Base-by-base conservation (phyloP, 2,888 invertebrate species). In the Pammene aurita region DNA sequence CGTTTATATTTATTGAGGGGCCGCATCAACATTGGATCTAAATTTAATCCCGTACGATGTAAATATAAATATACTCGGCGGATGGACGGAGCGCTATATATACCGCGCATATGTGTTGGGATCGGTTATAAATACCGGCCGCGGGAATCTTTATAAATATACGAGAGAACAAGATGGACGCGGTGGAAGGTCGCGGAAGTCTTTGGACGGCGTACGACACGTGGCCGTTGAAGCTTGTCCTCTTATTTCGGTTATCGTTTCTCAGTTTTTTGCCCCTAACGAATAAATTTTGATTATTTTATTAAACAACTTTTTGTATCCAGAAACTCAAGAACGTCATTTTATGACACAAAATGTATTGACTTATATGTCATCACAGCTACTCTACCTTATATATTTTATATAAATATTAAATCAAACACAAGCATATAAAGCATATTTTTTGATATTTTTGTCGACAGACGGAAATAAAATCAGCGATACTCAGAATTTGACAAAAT, bases 171-270 rank as follows among this genome's bases (percentile, higher is more conserved):
- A 83, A 83, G 82, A 79, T 78, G 78, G 80, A 79, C 78, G 78
- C 82, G 82, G 82, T 80, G 82, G 87, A 90, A 90, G 90, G 90
- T 90, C 90, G 90, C 84, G 88, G 89, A 78, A 81, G 85, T 74
- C 75, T 76, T 72, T 70, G 63, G 50, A 57, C 18, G 34, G n/a
- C 26, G 26, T 26, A 26, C 46, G 1, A 26, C 62, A 50, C 50
- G 50, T 52, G 50, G 34, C 0, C 14, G 26, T n/a, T 44, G n/a
- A 56, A 10, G 56, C 13, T 54, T 13, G 13, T 16, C 54, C 54
- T 34, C 7, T n/a, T 34, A 16, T 35, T n/a, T 54, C 7, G 7
- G 26, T 26, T 26, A 11, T 9, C 9, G 7, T 38, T 7, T 38
- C 38, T 38, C 26, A 2, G 26, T 26, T 38, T 9, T 1, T 9